These are phyloP conservation scores for Cistogaster globosa DNA, from an alignment of 2,888 invertebrate genomes.

Conservation along the genomic window DNA sequence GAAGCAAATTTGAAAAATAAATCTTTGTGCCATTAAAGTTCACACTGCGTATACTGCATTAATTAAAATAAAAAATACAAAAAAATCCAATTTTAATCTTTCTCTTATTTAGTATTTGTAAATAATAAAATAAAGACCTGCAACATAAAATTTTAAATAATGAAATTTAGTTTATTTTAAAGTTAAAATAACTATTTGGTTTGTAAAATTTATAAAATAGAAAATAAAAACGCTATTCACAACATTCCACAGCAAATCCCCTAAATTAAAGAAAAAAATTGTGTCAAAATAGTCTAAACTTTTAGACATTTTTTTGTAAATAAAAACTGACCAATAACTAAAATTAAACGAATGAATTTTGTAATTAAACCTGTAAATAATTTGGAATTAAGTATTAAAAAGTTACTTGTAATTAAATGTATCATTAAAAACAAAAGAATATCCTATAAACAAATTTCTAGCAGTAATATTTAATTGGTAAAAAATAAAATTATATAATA, in stretches of 20 bases:
- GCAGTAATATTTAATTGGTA: constrained; percentile 69
- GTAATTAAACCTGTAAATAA: constrained; percentile 41
- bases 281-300: constrained; percentile 59
- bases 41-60: no score
- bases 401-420: constrained; percentile 47
- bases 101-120: no score
- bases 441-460: constrained; percentile 72
- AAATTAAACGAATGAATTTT: constrained; percentile 18
- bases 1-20: no score
- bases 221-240: constrained; percentile 25
- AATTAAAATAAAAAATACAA: no score
- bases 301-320: constrained; percentile 53
- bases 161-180: no score
- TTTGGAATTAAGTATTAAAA: not conserved
- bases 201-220: constrained; percentile 22
- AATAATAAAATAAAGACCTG: no score
- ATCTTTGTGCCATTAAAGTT: no score
- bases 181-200: not conserved
- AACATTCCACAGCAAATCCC: constrained; percentile 54
- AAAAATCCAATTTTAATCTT: no score
- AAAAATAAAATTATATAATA: constrained; percentile 72
- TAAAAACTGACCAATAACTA: constrained; percentile 63
- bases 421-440: constrained; percentile 19
- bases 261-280: constrained; percentile 42
- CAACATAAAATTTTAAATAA: no score